These are phyloP conservation scores for Dione juno DNA, from an alignment of 2,888 invertebrate species.

Conservation along the genomic window DNA sequence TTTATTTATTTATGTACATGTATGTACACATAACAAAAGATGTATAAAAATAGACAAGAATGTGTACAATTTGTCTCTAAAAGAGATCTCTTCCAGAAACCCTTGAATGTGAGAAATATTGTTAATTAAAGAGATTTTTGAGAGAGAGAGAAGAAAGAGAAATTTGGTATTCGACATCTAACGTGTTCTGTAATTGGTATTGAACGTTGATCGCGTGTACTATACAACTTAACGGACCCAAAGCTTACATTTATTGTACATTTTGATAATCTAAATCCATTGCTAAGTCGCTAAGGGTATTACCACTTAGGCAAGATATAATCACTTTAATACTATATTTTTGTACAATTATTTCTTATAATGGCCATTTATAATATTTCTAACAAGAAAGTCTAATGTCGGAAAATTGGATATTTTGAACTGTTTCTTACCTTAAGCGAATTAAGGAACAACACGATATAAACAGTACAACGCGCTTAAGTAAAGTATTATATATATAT, in stretches of 20 bases:
- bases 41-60: too few relatives aligned
- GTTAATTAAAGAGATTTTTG: too few relatives aligned
- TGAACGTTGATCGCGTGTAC: constrained; percentile 11
- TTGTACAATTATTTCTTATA: constrained; percentile 10
- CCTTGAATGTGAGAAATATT: constrained; percentile 14
- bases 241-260: background rate
- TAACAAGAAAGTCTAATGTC: constrained; percentile 19
- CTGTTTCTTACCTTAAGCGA: background rate
- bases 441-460: too few relatives aligned
- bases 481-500: too few relatives aligned
- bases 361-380: background rate
- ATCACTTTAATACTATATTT: constrained; percentile 13
- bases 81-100: too few relatives aligned
- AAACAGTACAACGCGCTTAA: too few relatives aligned
- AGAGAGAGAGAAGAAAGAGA: too few relatives aligned
- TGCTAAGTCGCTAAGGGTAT: constrained; percentile 16
- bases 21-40: too few relatives aligned
- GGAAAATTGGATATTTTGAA: constrained; percentile 8
- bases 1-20: too few relatives aligned
- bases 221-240: background rate
- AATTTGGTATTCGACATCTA: too few relatives aligned
- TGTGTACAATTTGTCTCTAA: too few relatives aligned
- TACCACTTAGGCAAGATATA: constrained; percentile 15
- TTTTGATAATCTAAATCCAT: constrained; percentile 31
- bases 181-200: background rate